These are phyloP conservation scores for Callaeas wilsoni DNA, from an alignment of 2,113 vertebrate genomes.

Conservation along the genomic window DNA sequence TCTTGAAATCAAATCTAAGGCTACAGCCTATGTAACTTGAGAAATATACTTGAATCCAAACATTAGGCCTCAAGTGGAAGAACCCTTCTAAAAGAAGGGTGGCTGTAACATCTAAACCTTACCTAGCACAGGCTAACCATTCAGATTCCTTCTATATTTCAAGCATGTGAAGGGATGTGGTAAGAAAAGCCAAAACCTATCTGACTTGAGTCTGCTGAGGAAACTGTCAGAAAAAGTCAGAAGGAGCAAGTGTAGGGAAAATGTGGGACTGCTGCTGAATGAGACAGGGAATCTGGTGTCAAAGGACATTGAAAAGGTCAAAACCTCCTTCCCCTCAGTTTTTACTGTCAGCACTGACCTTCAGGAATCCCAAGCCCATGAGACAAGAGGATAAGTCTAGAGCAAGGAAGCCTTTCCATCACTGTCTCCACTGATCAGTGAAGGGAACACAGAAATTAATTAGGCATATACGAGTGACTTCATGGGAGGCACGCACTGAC, in stretches of 20 bases:
- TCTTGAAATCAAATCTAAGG: background rate
- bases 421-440: background rate
- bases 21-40: background rate
- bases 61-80: background rate
- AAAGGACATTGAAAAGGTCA: background rate
- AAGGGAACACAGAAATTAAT: background rate
- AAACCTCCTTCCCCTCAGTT: fast-evolving
- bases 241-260: background rate
- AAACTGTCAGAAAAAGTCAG: background rate
- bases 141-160: background rate
- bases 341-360: background rate
- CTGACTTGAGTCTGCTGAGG: background rate
- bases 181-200: background rate
- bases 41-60: background rate
- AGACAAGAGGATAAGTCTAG: background rate
- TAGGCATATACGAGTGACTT: background rate
- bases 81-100: background rate
- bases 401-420: background rate
- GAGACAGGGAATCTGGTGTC: background rate
- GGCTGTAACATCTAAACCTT: background rate
- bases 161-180: background rate
- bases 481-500: background rate
- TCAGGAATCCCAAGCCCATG: background rate
- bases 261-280: background rate
- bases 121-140: background rate